Evolutionary conservation across 2,888 invertebrate genomes (phyloP), one percentile per base, ranked within the genome.

Genomic region (Thalpophila matura): DNA sequence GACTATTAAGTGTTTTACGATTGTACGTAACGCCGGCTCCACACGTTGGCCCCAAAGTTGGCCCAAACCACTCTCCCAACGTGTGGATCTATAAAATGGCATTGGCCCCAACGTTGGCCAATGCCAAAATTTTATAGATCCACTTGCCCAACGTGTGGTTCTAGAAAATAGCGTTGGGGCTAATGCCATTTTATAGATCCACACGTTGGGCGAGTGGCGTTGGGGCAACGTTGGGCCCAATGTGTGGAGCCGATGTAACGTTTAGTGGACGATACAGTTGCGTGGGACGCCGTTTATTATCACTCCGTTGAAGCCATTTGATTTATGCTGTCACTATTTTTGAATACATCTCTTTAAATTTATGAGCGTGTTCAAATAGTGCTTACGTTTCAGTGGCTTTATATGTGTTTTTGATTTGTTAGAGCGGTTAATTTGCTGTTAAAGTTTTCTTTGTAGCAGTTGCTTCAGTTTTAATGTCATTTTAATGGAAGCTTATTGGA

Each of bases 1-100:
- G 74, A 69, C 77, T 81, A 87, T 86, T 86, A 81, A 79, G 72
- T 78, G 75, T 82, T 85, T 86, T 85, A 86, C 81, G 76, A 77
- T 75, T 63, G 62, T 63, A 77, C 71, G 76, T 77, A 79, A n/a
- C n/a, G n/a, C n/a, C n/a, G n/a, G n/a, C n/a, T n/a, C n/a, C n/a
- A n/a, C n/a, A n/a, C n/a, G n/a, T n/a, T n/a, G n/a, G n/a, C n/a
- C n/a, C n/a, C n/a, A n/a, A n/a, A n/a, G n/a, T n/a, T n/a, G n/a
- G n/a, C n/a, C n/a, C n/a, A n/a, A n/a, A n/a, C n/a, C n/a, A n/a
- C n/a, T n/a, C n/a, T n/a, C n/a, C n/a, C n/a, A n/a, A n/a, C n/a
- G n/a, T n/a, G n/a, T n/a, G n/a, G n/a, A n/a, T n/a, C n/a, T n/a
- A n/a, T n/a, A n/a, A n/a, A n/a, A n/a, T n/a, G n/a, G n/a, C n/a